Base-by-base conservation (phyloP, 2,888 invertebrate species). In the Temnothorax ravouxi region DNA sequence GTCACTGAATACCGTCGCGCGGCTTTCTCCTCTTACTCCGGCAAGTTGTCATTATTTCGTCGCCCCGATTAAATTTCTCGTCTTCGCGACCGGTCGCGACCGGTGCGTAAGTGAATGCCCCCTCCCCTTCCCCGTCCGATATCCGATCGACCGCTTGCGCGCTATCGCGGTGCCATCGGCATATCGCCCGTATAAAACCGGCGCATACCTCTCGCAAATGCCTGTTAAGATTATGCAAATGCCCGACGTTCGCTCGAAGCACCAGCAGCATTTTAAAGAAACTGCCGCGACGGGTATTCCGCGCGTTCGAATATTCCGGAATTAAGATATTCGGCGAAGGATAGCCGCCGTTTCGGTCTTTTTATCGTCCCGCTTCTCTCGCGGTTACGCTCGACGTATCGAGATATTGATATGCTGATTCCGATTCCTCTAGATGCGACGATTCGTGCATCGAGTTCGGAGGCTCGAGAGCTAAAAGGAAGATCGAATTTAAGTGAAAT, bases 211-310 rank as follows among this genome's bases (percentile, higher is more conserved):
- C 44, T 79, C 59, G 79, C 76, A 85, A 86, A 88, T 86, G 84
- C 83, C 86, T 76, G 81, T 87, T 85, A 83, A 89, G 89, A 89
- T 89, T 89, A 89, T 88, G 89, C 89, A 89, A 89, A 89, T 89
- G 88, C 64, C 62, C 59, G 83, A 79, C 81, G 85, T 62, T 64
- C 61, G 79, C 69, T 75, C 80, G 59, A 41, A 86, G 77, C 71
- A 67, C 61, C 79, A 25, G 82, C 71, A 83, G 84, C 86, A 34
- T 71, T 83, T 86, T 86, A 69, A 76, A 76, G 79, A 87, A 79
- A 75, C 52, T 50, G 79, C 84, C 64, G 52, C 80, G 38, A 61
- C 44, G 67, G 59, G 52, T 44, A 50, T 52, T 34, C 67, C 62
- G 71, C 52, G 67, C 29, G 44, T 21, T 11, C 29, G 62, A 3